Evolutionary conservation across 2,888 invertebrate species (phyloP).

Genomic region (Leucophora obtusa): DNA sequence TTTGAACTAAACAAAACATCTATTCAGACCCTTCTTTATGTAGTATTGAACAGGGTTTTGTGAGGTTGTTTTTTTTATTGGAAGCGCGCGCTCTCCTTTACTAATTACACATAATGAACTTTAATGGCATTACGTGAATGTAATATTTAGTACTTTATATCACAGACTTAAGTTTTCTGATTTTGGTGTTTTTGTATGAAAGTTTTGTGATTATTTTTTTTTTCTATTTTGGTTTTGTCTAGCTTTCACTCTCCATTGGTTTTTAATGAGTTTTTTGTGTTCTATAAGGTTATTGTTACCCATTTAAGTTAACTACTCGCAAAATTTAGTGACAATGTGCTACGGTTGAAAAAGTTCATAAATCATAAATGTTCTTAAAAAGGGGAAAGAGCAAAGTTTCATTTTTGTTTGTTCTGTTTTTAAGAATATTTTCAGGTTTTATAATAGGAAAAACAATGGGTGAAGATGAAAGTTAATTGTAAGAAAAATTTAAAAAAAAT

Average conservation of each 20-base stretch:
- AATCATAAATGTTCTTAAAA: constrained; percentile 52
- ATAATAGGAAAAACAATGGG: constrained; percentile 11
- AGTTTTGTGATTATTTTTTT: constrained; percentile 7
- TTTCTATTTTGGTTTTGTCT: constrained; percentile 30
- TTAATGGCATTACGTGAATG: constrained; percentile 68
- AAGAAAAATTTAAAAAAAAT: constrained; percentile 16
- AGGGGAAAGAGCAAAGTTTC: constrained; percentile 9
- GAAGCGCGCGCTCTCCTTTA: constrained; percentile 40
- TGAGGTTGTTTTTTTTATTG: background rate
- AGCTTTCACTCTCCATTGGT: constrained; percentile 65
- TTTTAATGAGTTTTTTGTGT: constrained; percentile 63
- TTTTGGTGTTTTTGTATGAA: constrained; percentile 8
- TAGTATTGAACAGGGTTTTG: background rate
- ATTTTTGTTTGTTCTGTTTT: constrained; percentile 12
- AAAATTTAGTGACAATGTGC: constrained; percentile 63
- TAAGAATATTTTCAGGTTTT: constrained; percentile 26
- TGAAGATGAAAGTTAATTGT: constrained; percentile 11
- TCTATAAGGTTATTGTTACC: constrained; percentile 56
- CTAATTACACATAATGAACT: constrained; percentile 69
- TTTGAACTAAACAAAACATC: background rate
- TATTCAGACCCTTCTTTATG: background rate
- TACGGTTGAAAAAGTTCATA: constrained; percentile 57
- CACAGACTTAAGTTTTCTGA: constrained; percentile 7
- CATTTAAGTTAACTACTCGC: constrained; percentile 51
- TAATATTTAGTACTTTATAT: constrained; percentile 55